phyloP scores from a whole-genome alignment of 2,113 vertebrate species.

The Myotis lucifugus region DNA sequence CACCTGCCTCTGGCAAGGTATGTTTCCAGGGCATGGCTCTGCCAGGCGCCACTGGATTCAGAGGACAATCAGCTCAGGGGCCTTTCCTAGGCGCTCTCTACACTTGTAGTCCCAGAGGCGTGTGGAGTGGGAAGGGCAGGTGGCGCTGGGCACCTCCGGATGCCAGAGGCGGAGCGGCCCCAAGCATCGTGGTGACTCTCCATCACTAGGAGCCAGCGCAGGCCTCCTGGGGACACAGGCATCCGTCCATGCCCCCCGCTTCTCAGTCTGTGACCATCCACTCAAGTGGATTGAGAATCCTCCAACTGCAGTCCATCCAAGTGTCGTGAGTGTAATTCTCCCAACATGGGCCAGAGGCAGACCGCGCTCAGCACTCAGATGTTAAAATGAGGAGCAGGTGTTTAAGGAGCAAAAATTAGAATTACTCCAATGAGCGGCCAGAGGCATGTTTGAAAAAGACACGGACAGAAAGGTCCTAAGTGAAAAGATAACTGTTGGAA shows the following conservation, averaged over 20 bases:
- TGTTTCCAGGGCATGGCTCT: no score
- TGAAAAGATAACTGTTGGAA: not conserved
- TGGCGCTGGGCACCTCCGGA: accelerated
- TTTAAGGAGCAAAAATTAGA: not conserved
- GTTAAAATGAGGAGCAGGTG: not conserved
- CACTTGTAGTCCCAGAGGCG: not conserved
- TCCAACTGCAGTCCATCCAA: not conserved
- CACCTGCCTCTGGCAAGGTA: no score
- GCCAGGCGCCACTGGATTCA: no score
- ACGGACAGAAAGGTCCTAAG: not conserved
- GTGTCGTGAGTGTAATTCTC: not conserved
- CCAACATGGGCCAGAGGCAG: not conserved
- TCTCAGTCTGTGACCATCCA: not conserved
- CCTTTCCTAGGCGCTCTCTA: no score
- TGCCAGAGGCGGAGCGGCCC: no score
- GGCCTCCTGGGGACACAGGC: not conserved
- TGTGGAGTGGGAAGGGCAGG: not conserved
- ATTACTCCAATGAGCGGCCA: not conserved
- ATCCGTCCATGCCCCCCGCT: not conserved
- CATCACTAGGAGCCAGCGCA: not conserved
- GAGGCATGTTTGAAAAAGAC: not conserved
- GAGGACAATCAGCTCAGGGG: no score
- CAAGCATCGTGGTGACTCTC: not conserved
- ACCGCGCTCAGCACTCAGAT: not conserved
- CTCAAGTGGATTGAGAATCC: not conserved